Evolutionary conservation across 2,113 vertebrate genomes (phyloP), one percentile per base, ranked within the genome.

Genomic region (Sinocyclocheilus anophthalmus): DNA sequence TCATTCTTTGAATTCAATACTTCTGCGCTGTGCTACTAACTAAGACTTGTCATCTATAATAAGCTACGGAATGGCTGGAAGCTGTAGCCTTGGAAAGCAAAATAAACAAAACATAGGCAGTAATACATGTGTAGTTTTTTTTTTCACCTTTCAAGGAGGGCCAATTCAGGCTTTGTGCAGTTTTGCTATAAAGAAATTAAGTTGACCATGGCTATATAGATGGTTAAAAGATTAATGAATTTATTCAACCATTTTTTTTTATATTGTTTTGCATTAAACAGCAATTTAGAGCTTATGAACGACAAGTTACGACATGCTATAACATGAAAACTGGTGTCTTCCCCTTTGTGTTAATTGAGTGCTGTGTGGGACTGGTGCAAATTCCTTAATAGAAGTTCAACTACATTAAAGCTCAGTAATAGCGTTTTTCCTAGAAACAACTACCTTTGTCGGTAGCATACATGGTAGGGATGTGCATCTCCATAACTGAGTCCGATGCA

Each of bases 1-100:
- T 93, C 92, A 92, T 93, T 94, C 93, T 94, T 93, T 94, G 91
- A 93, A 93, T 94, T 92, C 92, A 91, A 90, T 92, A 90, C 90
- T 83, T 76, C 87, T 83, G 86, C 86, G 59, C 76, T 82, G n/a
- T 90, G 87, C 84, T 72, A 70, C 85, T 77, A 81, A 91, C 87
- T 84, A 77, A 63, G 87, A 87, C 90, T 89, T 92, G 90, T 94
- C 92, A 92, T 92, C 93, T 94, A 92, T 94, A 94, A 95, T 93
- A 93, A 95, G 92, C 91, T 48, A 8, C 87, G 91, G 91, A 93
- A 93, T 93, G 92, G 88, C 86, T 92, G 92, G 92, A 93, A 94
- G 92, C 89, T 72, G 83, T 85, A 89, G 88, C 89, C 89, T 87
- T 77, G 65, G 90, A 88, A 91, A 91, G 88, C 85, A 90, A 93